These are phyloP conservation scores for Ibidorhyncha struthersii DNA, from an alignment of 2,113 vertebrate genomes.

Conservation along the genomic window DNA sequence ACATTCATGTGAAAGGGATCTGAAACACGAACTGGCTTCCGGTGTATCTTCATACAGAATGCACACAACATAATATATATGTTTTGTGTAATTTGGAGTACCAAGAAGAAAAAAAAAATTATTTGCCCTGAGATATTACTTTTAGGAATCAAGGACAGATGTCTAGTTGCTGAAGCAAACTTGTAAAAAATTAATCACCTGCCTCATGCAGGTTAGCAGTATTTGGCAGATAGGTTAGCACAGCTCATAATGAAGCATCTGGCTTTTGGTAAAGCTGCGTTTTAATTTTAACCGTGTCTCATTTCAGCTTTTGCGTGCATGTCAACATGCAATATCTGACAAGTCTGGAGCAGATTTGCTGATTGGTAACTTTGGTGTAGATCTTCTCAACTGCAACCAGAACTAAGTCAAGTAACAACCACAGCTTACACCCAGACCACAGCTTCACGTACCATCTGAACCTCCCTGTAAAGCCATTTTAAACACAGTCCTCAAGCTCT, in stretches of 20 bases:
- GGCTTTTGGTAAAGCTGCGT: conserved; percentile 30
- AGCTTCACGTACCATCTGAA: not conserved
- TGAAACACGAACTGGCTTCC: not conserved
- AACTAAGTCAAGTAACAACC: not conserved
- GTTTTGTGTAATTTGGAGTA: not conserved
- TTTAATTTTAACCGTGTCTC: not conserved
- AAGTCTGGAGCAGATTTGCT: not conserved
- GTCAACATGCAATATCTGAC: not conserved
- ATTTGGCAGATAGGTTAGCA: conserved; percentile 33
- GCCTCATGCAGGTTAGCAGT: conserved; percentile 38
- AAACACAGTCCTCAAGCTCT: not conserved
- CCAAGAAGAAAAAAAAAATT: not conserved
- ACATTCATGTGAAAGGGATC: not conserved
- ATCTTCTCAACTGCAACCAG: not conserved
- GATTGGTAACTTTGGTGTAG: not conserved
- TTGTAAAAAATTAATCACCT: conserved; percentile 61
- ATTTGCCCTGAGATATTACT: conserved; percentile 5
- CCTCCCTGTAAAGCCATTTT: not conserved
- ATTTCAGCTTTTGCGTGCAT: conserved; percentile 12
- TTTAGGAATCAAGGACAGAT: conserved; percentile 41
- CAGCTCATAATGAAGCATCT: conserved; percentile 53
- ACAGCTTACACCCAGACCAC: not conserved
- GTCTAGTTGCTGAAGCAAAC: conserved; percentile 17
- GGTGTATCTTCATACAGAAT: not conserved
- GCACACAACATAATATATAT: not conserved